These are phyloP conservation scores for Hycleus phaleratus DNA, from an alignment of 1,140 invertebrate species.

Conservation along the genomic window DNA sequence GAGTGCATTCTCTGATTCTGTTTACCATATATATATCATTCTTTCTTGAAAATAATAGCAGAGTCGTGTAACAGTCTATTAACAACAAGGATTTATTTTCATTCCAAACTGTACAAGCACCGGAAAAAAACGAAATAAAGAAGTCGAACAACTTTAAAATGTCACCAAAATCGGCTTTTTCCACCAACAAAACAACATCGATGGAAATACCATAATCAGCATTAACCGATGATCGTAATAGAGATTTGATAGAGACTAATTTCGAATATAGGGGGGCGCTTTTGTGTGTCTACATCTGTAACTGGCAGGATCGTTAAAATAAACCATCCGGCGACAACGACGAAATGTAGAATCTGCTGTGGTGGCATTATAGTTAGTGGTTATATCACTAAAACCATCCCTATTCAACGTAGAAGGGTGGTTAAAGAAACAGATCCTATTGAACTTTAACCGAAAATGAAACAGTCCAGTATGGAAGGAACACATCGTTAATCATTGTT, in stretches of 20 bases:
- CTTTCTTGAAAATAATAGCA: constrained; percentile 46
- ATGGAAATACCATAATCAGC: constrained; percentile 22
- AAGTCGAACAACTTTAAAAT: no score
- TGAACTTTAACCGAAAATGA: no score
- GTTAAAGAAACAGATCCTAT: no score
- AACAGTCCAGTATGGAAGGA: no score
- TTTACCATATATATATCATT: constrained; percentile 41
- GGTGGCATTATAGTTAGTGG: no score
- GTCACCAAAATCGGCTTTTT: no score
- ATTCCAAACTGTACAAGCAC: constrained; percentile 23
- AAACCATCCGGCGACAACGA: constrained; percentile 1
- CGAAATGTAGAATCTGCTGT: no score
- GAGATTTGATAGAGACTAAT: constrained; percentile 27
- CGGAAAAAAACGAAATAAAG: no score
- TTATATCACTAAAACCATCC: no score
- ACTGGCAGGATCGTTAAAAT: constrained; percentile 31
- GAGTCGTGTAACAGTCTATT: constrained; percentile 47
- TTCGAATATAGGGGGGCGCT: constrained; percentile 13
- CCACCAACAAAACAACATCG: no score
- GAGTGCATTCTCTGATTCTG: constrained; percentile 44
- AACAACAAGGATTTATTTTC: constrained; percentile 47
- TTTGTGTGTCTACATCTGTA: constrained; percentile 22
- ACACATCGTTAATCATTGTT: no score
- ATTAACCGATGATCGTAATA: constrained; percentile 23
- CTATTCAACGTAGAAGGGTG: no score